These are phyloP conservation scores for Drosophila pseudoananassae DNA, from an alignment of 1,140 invertebrate genomes.

Conservation along the genomic window DNA sequence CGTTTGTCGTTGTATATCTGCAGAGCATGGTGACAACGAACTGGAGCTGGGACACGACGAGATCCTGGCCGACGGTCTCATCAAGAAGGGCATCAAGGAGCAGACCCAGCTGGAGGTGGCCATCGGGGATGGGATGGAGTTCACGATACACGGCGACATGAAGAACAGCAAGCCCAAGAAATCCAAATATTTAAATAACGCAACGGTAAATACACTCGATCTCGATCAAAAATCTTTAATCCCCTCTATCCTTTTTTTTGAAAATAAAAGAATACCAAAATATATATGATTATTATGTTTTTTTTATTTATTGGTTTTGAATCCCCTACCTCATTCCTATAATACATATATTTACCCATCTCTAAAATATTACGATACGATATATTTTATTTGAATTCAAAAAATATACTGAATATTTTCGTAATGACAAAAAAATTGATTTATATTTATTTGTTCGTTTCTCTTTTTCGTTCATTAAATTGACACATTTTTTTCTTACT, in stretches of 20 bases:
- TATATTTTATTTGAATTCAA: slow-evolving; percentile 21
- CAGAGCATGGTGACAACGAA: slow-evolving; percentile 87
- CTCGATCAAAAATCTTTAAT: not conserved
- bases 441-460: slow-evolving; percentile 73
- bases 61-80: slow-evolving; percentile 92
- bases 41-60: slow-evolving; percentile 89
- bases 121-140: slow-evolving; percentile 95
- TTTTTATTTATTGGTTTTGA: slow-evolving; percentile 14
- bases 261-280: not conserved
- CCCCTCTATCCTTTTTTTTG: not conserved
- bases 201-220: slow-evolving; percentile 86
- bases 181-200: slow-evolving; percentile 89
- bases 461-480: slow-evolving; percentile 72
- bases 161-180: slow-evolving; percentile 90
- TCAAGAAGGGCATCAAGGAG: slow-evolving; percentile 93
- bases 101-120: slow-evolving; percentile 95
- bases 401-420: slow-evolving; percentile 61
- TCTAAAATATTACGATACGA: not conserved
- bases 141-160: slow-evolving; percentile 93
- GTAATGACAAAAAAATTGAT: slow-evolving; percentile 70
- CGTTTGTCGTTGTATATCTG: slow-evolving; percentile 87
- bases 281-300: not conserved
- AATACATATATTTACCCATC: slow-evolving; percentile 6
- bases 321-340: slow-evolving; percentile 3
- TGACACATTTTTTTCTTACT: slow-evolving; percentile 58